These are phyloP conservation scores for Polietes domitor DNA, from an alignment of 2,888 invertebrate genomes.

Conservation along the genomic window DNA sequence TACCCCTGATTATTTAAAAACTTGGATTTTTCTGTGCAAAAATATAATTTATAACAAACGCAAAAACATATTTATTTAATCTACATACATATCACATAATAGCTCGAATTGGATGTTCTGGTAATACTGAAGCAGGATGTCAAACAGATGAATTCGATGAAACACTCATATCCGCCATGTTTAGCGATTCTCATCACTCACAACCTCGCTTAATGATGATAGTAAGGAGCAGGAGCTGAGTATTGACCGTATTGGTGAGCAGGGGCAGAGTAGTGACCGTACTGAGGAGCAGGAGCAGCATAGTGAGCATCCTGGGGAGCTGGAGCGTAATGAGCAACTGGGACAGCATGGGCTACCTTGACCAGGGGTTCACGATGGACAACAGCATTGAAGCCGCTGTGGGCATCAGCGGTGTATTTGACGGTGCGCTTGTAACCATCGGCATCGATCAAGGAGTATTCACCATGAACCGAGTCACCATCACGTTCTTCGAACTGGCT, in stretches of 20 bases:
- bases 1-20: background rate
- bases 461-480: slow-evolving; percentile 79
- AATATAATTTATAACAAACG: background rate
- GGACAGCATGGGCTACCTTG: slow-evolving; percentile 66
- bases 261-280: slow-evolving; percentile 46
- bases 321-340: slow-evolving; percentile 67
- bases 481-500: slow-evolving; percentile 79
- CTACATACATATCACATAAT: slow-evolving; percentile 45
- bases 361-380: slow-evolving; percentile 72
- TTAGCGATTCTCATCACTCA: background rate
- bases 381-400: slow-evolving; percentile 79
- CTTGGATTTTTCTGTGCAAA: background rate
- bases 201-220: background rate
- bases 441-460: slow-evolving; percentile 79
- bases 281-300: slow-evolving; percentile 40
- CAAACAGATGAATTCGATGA: background rate
- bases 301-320: slow-evolving; percentile 67
- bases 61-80: background rate
- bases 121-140: slow-evolving; percentile 58
- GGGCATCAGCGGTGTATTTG: slow-evolving; percentile 77
- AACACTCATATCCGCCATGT: background rate
- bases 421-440: slow-evolving; percentile 79
- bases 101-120: slow-evolving; percentile 45
- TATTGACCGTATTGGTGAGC: slow-evolving; percentile 43
- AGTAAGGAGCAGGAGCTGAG: slow-evolving; percentile 1